phyloP scores from a whole-genome alignment of 2,113 vertebrate genomes.

The Burhinus bistriatus region DNA sequence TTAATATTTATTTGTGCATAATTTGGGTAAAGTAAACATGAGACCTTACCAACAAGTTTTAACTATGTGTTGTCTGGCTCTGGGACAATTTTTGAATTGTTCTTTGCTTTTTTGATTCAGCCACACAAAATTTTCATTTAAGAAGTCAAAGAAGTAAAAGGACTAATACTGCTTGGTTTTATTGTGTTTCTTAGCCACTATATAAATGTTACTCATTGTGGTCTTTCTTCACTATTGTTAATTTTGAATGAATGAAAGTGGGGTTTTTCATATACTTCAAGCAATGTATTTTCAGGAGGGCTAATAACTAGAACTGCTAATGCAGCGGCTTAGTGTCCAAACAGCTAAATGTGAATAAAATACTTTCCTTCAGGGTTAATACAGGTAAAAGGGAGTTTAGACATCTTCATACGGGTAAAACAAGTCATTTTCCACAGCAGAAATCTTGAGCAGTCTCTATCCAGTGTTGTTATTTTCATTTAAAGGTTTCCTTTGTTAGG shows the following conservation, averaged over 20 bases:
- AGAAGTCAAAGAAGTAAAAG: not conserved
- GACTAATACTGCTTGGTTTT: not conserved
- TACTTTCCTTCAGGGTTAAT: not conserved
- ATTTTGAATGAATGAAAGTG: slow-evolving; percentile 10
- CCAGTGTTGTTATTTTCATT: slow-evolving; percentile 63
- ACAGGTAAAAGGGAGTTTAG: not conserved
- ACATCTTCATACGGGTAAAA: not conserved
- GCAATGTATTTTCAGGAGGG: not conserved
- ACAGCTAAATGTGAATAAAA: not conserved
- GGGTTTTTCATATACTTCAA: not conserved
- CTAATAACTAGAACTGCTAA: not conserved
- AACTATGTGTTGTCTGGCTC: not conserved
- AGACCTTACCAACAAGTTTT: not conserved
- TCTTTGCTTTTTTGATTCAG: not conserved
- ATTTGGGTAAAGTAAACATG: not conserved
- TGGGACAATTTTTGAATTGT: not conserved
- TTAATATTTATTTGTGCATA: slow-evolving; percentile 33
- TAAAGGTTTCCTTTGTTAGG: slow-evolving; percentile 71
- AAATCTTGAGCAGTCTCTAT: not conserved
- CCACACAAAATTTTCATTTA: not conserved
- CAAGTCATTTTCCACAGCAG: not conserved
- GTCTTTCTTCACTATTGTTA: slow-evolving; percentile 28
- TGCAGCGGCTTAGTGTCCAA: not conserved
- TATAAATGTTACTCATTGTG: not conserved
- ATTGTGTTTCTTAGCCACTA: not conserved